Conservation (phyloP, 2,888 invertebrate genomes). For the Lydus trimaculatus region DNA sequence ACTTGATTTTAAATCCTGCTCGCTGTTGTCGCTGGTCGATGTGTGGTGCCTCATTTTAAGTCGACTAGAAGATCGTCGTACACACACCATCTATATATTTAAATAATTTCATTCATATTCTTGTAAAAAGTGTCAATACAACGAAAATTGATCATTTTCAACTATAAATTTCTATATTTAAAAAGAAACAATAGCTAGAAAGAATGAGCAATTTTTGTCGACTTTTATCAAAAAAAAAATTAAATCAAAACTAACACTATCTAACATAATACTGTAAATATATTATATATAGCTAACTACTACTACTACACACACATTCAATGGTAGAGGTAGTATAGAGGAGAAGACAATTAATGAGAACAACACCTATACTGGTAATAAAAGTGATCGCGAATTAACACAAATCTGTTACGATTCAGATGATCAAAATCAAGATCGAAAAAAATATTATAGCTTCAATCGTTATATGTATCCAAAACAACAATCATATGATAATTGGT, state of each 20-base stretch:
- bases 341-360: conserved; percentile 52
- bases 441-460: conserved; percentile 55
- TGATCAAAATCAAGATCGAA: conserved; percentile 44
- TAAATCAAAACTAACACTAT: conserved; percentile 54
- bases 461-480: conserved; percentile 47
- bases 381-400: conserved; percentile 44
- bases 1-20: conserved; percentile 60
- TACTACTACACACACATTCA: conserved; percentile 58
- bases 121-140: conserved; percentile 22
- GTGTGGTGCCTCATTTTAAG: conserved; percentile 29
- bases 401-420: conserved; percentile 54
- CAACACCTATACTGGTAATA: conserved; percentile 48
- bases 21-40: conserved; percentile 41
- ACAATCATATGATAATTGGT: conserved; percentile 52
- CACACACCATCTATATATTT: conserved; percentile 26
- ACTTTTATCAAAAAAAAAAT: conserved; percentile 33
- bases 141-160: conserved; percentile 17
- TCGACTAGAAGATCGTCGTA: conserved; percentile 34
- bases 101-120: conserved; percentile 24
- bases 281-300: conserved; percentile 51
- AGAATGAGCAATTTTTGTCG: conserved; percentile 21
- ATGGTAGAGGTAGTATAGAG: conserved; percentile 60
- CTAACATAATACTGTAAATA: conserved; percentile 60
- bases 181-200: no score
- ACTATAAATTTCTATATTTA: not conserved